Base-by-base conservation (phyloP, 92 coral and sea anemone species). In the Zoanthus solanderi region DNA sequence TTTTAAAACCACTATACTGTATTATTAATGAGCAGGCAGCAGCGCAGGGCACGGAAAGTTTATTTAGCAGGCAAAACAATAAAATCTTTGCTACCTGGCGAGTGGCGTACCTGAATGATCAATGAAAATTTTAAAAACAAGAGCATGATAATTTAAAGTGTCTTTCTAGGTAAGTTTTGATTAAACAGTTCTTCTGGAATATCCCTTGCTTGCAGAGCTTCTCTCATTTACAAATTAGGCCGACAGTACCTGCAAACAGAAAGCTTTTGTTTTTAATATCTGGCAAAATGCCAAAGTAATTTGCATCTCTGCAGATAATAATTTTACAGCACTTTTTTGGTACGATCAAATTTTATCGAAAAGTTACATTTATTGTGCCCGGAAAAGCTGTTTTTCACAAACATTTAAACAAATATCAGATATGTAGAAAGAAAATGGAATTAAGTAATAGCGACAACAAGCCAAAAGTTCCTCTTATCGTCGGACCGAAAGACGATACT, bases 391-490 rank as follows among this genome's bases (percentile, higher is more conserved):
- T 4, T n/a, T 2, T 6, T 14, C 46, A 46, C 46, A 17, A 67
- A 30, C 46, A 32, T 54, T 44, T 30, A 60, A 16, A 77, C 45
- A 5, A 7, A 71, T 23, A 23, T 23, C 23, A 61, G 13, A 32
- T 12, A 6, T 28, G 63, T n/a, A 31, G 85, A 23, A 84, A 58
- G 79, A 48, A 57, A 88, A 61, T 73, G 71, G 68, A 72, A 14
- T 18, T 29, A 29, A 1, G n/a, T 14, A 42, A 72, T 34, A 53
- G 57, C 42, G 84, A 48, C 3, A 72, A 56, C 2, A 75, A 72
- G 66, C 75, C 83, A 28, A 78, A 46, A 50, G 52, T 66, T 71
- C 76, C 81, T 57, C 87, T 85, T 56, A 50, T 72, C 0, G 88
- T 82, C 34, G 91, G 84, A 1, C 88, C 69, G 0, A 82, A 80